Percentiles rank a stretch among this genome's conserved stretches.
phyloP scores from a whole-genome alignment of 2,888 invertebrate genomes.

The Podabrus alpinus region DNA sequence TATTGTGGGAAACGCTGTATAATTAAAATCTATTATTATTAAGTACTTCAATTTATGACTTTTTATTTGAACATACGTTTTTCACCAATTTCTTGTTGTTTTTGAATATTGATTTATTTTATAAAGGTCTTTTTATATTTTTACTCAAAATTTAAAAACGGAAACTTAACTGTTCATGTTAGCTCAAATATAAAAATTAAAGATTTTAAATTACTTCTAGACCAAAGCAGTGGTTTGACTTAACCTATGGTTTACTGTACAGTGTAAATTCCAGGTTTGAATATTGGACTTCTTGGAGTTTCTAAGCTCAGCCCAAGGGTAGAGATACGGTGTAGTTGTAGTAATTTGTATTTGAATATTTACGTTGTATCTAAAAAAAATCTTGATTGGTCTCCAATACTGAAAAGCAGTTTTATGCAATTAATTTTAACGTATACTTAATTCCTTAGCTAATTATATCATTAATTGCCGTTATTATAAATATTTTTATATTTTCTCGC shows the following conservation, averaged over 20 bases:
- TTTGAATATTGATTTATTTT: background rate
- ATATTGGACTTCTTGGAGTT: background rate
- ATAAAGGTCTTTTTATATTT: background rate
- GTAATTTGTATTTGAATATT: background rate
- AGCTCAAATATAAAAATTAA: background rate
- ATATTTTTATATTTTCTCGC: too few species aligned
- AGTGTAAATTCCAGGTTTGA: background rate
- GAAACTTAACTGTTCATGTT: background rate
- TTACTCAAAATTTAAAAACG: background rate
- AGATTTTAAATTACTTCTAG: background rate
- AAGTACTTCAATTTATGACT: background rate
- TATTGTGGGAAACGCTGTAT: background rate
- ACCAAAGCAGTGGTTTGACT: background rate
- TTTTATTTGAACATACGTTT: background rate
- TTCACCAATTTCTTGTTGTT: background rate
- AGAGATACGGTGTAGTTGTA: background rate
- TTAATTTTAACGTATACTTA: background rate
- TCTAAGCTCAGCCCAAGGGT: background rate
- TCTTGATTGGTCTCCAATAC: background rate
- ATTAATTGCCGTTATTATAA: background rate
- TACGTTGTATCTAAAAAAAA: background rate
- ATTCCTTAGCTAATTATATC: background rate
- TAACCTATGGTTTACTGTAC: background rate
- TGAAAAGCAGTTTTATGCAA: background rate
- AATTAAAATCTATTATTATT: background rate